Evolutionary conservation across 53 echinoderm and acorn worm species (phyloP).

Genomic region (Henricia sp.): DNA sequence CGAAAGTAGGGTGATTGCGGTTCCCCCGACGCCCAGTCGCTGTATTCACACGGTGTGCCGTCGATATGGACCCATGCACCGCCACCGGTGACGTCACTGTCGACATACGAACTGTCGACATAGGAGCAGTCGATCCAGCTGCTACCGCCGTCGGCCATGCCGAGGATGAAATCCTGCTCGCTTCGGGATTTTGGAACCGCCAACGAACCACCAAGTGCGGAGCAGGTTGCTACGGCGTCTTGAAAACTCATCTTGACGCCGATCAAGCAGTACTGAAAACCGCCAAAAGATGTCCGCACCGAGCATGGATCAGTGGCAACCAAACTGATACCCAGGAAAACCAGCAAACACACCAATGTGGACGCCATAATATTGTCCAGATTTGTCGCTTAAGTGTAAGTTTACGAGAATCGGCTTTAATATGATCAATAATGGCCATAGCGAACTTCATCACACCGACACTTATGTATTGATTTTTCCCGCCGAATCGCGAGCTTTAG

Average conservation of each 20-base stretch:
- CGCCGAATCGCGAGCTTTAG: too few species aligned
- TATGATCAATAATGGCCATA: not conserved
- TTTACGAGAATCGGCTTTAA: not conserved
- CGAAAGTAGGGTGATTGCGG: not conserved
- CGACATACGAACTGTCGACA: too few species aligned
- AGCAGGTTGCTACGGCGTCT: not conserved
- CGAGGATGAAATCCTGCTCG: not conserved
- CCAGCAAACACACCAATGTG: not conserved
- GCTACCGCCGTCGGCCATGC: not conserved
- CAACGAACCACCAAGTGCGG: not conserved
- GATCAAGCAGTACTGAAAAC: not conserved
- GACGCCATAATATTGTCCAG: not conserved
- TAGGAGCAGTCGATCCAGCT: not conserved
- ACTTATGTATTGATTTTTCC: too few species aligned
- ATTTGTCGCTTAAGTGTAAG: not conserved
- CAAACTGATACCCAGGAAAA: not conserved
- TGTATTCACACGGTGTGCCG: not conserved
- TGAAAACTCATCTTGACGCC: not conserved
- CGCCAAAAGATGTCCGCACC: not conserved
- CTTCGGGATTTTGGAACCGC: not conserved
- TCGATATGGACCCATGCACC: not conserved
- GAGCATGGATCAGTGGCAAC: not conserved
- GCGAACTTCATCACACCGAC: not conserved
- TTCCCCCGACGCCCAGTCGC: not conserved
- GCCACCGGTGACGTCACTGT: not conserved